Conservation (phyloP, 35 echinoderm and acorn worm species). For the Apostichopus japonicus region DNA sequence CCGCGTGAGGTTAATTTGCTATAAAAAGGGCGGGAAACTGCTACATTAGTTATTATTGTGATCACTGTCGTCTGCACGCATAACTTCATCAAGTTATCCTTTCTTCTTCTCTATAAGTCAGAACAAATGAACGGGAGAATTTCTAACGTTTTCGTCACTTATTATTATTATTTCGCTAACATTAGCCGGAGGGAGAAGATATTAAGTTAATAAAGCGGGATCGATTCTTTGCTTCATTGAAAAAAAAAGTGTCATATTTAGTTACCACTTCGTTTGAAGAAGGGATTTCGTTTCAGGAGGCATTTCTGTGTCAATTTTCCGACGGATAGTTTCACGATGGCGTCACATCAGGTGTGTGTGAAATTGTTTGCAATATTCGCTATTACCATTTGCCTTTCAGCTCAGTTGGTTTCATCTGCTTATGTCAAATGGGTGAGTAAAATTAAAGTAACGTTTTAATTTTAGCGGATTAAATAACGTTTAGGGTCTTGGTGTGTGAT, state of each 20-base stretch:
- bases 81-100: neutral
- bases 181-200: neutral
- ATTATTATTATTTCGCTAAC: neutral
- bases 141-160: neutral
- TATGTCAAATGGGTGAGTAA: conserved; percentile 44
- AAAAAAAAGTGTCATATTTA: neutral
- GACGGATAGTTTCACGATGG: neutral
- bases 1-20: conserved; percentile 42
- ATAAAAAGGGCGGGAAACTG: conserved; percentile 42
- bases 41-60: neutral
- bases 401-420: conserved; percentile 38
- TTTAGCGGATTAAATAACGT: too few relatives aligned
- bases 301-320: neutral
- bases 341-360: conserved; percentile 1
- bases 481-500: too few relatives aligned
- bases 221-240: neutral
- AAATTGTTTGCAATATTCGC: conserved; percentile 46
- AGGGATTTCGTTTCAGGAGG: neutral
- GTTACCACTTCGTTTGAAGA: neutral
- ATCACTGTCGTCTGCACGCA: conserved; percentile 17
- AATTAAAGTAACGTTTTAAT: too few relatives aligned
- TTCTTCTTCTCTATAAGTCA: neutral
- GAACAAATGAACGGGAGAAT: conserved; percentile 11
- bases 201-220: neutral
- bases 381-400: conserved; percentile 52